A percentile compares a stretch with the other conserved stretches of the same genome.
These are phyloP conservation scores for Drosophila barbarae DNA, from an alignment of 2,888 invertebrate species.

Conservation along the genomic window DNA sequence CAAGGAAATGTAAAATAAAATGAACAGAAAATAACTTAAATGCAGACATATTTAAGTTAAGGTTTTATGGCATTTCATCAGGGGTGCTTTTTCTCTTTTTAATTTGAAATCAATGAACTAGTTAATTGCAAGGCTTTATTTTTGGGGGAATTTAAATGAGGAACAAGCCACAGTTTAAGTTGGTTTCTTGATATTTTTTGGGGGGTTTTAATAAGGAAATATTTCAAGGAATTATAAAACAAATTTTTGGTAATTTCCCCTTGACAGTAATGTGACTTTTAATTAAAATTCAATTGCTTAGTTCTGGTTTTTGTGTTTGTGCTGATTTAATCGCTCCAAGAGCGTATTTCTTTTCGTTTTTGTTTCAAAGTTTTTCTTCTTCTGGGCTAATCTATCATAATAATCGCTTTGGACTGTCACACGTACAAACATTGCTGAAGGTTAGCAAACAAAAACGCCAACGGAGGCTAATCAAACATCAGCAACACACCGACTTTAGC, in stretches of 20 bases:
- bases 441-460: conserved; percentile 33
- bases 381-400: conserved; percentile 24
- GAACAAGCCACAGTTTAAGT: neutral
- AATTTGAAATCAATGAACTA: conserved; percentile 70
- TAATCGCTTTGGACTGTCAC: conserved; percentile 31
- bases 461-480: conserved; percentile 36
- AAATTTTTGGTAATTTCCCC: neutral
- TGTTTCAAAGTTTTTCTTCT: conserved; percentile 15
- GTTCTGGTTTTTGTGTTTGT: conserved; percentile 2
- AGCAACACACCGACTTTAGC: conserved; percentile 22
- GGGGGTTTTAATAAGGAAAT: too few species aligned
- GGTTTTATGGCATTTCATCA: conserved; percentile 19
- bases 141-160: neutral
- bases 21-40: conserved; percentile 32
- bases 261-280: neutral
- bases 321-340: conserved; percentile 8
- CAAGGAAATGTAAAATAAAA: neutral
- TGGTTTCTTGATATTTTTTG: neutral
- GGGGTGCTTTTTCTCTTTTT: conserved; percentile 35
- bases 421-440: conserved; percentile 24
- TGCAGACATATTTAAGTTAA: conserved; percentile 27
- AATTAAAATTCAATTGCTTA: conserved; percentile 2
- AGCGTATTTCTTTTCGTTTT: neutral
- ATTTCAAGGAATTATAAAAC: too few species aligned
- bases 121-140: conserved; percentile 48